phyloP scores from a whole-genome alignment of 2,888 invertebrate species.

The Drosophila gaucha region DNA sequence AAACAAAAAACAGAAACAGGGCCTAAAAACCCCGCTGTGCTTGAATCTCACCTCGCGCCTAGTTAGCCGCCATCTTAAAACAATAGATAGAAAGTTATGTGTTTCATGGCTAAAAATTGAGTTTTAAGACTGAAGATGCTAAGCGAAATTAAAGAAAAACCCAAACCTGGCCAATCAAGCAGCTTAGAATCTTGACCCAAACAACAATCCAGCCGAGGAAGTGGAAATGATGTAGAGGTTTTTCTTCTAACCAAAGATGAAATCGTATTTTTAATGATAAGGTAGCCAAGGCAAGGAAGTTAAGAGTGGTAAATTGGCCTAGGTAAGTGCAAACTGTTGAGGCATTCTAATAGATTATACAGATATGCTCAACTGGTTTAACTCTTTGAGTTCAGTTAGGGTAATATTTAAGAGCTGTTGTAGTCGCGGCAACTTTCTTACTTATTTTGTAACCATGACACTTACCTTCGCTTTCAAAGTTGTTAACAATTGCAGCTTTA shows the following conservation, averaged over 20 bases:
- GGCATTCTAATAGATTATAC: not conserved
- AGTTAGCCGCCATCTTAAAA: conserved; percentile 34
- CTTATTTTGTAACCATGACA: conserved; percentile 4
- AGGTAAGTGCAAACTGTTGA: conserved; percentile 22
- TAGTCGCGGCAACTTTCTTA: conserved; percentile 3
- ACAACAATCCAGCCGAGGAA: conserved; percentile 38
- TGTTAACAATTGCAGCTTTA: not conserved
- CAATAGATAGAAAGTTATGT: conserved; percentile 76
- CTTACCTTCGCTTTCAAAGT: conserved; percentile 9
- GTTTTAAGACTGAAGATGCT: conserved; percentile 29
- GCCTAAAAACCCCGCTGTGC: conserved; percentile 24
- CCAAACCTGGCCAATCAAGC: not conserved
- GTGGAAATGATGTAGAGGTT: conserved; percentile 50
- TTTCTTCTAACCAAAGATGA: conserved; percentile 29
- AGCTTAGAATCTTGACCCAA: conserved; percentile 11
- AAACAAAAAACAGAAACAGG: conserved; percentile 36
- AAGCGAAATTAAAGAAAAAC: not conserved
- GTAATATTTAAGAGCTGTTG: not conserved
- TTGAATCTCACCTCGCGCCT: conserved; percentile 21
- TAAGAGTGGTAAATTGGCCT: conserved; percentile 18
- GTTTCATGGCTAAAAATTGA: conserved; percentile 48
- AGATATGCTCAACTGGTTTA: not conserved
- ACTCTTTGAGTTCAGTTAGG: not conserved
- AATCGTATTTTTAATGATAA: conserved; percentile 68
- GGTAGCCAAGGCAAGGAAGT: conserved; percentile 7